Evolutionary conservation across 2,888 invertebrate genomes (phyloP), one percentile per base, ranked within the genome.

Genomic region (Amblyjoppa proteus): DNA sequence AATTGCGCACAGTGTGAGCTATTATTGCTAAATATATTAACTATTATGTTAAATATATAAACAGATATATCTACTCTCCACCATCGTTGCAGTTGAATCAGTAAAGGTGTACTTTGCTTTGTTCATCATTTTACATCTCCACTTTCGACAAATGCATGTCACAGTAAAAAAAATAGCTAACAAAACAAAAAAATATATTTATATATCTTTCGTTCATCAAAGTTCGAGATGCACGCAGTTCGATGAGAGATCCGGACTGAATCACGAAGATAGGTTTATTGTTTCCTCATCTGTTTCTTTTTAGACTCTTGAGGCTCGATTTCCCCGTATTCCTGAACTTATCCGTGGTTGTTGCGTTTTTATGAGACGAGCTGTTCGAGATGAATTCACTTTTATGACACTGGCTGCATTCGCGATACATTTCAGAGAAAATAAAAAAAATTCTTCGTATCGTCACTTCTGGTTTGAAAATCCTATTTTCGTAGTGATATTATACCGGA

Each of bases 241-340:
- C 91, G 93, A 93, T 92, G 92, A 93, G 92, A 87, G 91, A 91
- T 93, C 11, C 93, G 93, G 92, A 91, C 91, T 93, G 92, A 93
- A 93, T 94, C 93, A 93, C 93, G 93, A 93, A 92, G 91, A 90
- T 89, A 90, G 89, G 92, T 76, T 75, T 76, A 66, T 78, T 74
- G 70, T 73, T 73, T 82, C 78, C 71, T 51, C 16, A 58, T 20
- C 20, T 20, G 20, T 61, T 77, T 70, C 80, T 64, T 78, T 51
- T 69, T 58, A 53, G 73, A 56, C 75, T 20, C 20, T 69, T 68
- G 6, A 58, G 68, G 20, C 28, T 69, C 64, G 69, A 75, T 31
- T 58, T 53, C 31, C 64, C 69, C 11, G 11, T 41, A 11, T 11
- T 41, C 41, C 41, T 41, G 9, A 41, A 41, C 9, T 41, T 3